phyloP scores from a whole-genome alignment of 2,113 vertebrate genomes.

The Laticauda colubrina region DNA sequence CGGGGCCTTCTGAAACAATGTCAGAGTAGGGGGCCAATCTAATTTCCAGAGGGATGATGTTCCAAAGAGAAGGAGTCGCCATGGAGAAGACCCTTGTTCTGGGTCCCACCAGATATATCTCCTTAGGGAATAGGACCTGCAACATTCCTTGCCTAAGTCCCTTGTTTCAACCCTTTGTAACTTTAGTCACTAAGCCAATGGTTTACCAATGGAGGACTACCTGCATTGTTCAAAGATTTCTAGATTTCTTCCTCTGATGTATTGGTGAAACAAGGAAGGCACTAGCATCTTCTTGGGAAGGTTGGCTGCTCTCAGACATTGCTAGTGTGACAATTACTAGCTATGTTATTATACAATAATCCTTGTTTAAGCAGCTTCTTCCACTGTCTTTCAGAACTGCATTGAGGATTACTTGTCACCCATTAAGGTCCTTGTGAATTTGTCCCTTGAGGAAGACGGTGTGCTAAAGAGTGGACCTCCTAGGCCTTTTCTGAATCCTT shows the following conservation, averaged over 20 bases:
- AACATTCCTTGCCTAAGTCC: too few species aligned
- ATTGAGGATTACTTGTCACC: conserved; percentile 68
- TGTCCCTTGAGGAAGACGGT: conserved; percentile 54
- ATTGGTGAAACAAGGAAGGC: not conserved
- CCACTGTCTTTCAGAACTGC: conserved; percentile 59
- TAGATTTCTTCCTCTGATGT: not conserved
- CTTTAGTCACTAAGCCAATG: too few species aligned
- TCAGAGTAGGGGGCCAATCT: too few species aligned
- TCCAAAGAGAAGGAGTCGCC: too few species aligned
- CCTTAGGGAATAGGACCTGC: too few species aligned
- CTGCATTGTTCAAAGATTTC: not conserved
- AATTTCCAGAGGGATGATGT: too few species aligned
- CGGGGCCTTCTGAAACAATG: too few species aligned
- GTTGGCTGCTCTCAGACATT: not conserved
- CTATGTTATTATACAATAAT: not conserved
- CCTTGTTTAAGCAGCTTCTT: not conserved
- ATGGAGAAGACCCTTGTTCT: too few species aligned
- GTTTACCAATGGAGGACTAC: too few species aligned
- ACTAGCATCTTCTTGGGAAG: not conserved
- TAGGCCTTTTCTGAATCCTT: conserved; percentile 43
- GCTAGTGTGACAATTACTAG: not conserved
- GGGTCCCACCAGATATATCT: too few species aligned
- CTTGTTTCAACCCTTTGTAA: too few species aligned
- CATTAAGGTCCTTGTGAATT: conserved; percentile 61
- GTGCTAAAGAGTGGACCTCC: not conserved